These are phyloP conservation scores for Falco concolor DNA, from an alignment of 2,797 vertebrate species.

Conservation along the genomic window DNA sequence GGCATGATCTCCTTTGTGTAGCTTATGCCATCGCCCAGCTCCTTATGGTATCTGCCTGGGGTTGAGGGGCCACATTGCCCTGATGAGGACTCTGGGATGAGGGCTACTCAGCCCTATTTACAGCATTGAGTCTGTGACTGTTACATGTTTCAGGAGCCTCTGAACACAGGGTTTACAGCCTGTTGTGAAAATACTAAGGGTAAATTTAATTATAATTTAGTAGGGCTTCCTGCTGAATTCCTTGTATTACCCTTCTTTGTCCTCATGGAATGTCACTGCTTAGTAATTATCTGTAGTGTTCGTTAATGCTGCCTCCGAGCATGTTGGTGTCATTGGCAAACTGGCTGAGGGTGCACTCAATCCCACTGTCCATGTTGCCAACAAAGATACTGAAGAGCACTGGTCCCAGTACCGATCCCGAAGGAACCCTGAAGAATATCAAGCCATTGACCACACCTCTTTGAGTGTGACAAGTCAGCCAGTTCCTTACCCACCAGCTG, in stretches of 20 bases:
- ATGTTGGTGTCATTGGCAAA: no score
- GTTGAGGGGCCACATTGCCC: background rate
- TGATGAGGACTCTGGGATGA: background rate
- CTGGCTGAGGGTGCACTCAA: no score
- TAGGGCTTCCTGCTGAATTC: background rate
- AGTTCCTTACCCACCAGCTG: no score
- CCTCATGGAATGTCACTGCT: background rate
- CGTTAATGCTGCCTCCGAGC: background rate
- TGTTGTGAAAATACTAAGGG: background rate
- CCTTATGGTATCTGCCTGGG: accelerated
- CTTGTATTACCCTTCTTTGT: background rate
- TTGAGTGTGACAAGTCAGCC: no score
- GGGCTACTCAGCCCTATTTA: background rate
- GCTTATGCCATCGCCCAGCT: background rate
- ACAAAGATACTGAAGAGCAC: no score
- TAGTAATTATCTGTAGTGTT: background rate
- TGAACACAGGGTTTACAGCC: background rate
- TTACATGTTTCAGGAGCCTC: background rate
- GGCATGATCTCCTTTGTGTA: background rate
- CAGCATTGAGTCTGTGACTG: background rate
- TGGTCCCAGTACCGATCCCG: no score
- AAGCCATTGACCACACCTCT: no score
- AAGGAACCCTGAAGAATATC: no score
- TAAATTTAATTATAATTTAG: conserved; percentile 2
- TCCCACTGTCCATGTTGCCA: no score